These are phyloP conservation scores for Delphinus delphis DNA, from an alignment of 2,113 vertebrate species.

Conservation along the genomic window DNA sequence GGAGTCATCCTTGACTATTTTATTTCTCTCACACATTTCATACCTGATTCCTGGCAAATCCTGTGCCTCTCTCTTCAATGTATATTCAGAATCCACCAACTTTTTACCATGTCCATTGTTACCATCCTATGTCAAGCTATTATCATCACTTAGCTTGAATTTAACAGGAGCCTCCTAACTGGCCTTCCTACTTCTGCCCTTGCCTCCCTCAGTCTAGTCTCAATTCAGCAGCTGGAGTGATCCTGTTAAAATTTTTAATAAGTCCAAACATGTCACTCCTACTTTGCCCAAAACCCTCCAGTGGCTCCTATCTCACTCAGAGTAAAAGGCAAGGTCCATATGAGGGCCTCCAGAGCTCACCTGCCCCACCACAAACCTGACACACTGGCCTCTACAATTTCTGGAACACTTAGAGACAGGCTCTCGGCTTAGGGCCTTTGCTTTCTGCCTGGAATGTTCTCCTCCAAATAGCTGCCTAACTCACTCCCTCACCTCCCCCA, in stretches of 20 bases:
- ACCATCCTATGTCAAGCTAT: neutral
- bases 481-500: conserved; percentile 52
- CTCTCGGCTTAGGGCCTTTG: conserved; percentile 49
- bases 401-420: neutral
- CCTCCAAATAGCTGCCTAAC: conserved; percentile 49
- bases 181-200: neutral
- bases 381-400: conserved; percentile 65
- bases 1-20: neutral
- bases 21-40: neutral
- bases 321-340: conserved; percentile 40
- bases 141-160: neutral
- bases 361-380: conserved; percentile 25
- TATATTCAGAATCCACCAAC: neutral
- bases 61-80: conserved; percentile 1
- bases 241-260: conserved; percentile 14
- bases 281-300: neutral
- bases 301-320: neutral
- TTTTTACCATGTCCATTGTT: neutral
- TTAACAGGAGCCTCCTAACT: neutral
- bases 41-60: neutral
- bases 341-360: conserved; percentile 40
- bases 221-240: neutral
- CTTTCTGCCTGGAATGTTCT: conserved; percentile 51
- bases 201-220: conserved; percentile 7
- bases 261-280: neutral